These are phyloP conservation scores for Epinotia nisella DNA, from an alignment of 2,888 invertebrate species.

Conservation along the genomic window DNA sequence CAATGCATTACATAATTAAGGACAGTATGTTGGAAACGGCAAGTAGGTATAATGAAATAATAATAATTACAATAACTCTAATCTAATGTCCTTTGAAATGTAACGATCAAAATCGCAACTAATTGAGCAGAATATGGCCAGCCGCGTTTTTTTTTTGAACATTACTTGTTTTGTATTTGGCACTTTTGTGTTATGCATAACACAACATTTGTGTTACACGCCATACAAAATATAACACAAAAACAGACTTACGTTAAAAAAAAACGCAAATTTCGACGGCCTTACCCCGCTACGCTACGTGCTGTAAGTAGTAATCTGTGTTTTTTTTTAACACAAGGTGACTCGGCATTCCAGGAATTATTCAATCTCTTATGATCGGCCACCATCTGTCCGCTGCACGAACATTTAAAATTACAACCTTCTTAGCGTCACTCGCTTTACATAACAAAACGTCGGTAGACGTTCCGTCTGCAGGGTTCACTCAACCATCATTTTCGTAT, in stretches of 20 bases:
- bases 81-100: conserved; percentile 52
- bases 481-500: conserved; percentile 61
- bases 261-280: too few species aligned
- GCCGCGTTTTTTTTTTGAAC: too few species aligned
- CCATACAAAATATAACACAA: too few species aligned
- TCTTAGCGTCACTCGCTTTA: conserved; percentile 48
- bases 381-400: conserved; percentile 46
- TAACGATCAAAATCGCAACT: conserved; percentile 46
- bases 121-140: conserved; percentile 58
- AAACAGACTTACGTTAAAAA: too few species aligned
- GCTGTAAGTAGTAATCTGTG: conserved; percentile 53
- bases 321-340: conserved; percentile 54
- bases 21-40: not conserved
- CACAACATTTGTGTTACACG: too few species aligned
- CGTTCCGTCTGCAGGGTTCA: conserved; percentile 53
- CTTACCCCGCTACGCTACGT: conserved; percentile 42
- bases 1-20: not conserved
- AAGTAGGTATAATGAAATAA: not conserved
- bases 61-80: not conserved
- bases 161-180: too few species aligned
- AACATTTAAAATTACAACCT: conserved; percentile 29
- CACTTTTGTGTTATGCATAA: too few species aligned
- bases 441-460: conserved; percentile 52
- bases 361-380: conserved; percentile 61
- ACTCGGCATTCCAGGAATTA: conserved; percentile 58